Percentiles rank a stretch among this genome's conserved stretches.
Conservation (phyloP, 2,113 vertebrate genomes). For the Thryonomys swinderianus region DNA sequence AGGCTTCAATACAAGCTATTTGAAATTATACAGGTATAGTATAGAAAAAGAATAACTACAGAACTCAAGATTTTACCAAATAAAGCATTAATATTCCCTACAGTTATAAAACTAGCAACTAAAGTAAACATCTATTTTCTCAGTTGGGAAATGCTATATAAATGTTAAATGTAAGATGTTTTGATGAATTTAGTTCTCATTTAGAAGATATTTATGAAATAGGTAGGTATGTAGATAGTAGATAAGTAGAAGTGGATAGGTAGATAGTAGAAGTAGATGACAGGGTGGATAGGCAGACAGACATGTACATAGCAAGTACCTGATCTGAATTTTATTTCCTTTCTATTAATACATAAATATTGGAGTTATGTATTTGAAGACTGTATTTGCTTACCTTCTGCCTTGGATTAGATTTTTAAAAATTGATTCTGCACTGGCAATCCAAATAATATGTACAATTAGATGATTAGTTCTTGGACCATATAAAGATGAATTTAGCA, state of each 20-base stretch:
- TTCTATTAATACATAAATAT: background rate
- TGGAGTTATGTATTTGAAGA: background rate
- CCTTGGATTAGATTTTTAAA: slow-evolving; percentile 35
- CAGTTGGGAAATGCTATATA: background rate
- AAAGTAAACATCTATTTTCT: background rate
- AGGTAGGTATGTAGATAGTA: background rate
- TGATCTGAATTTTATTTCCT: background rate
- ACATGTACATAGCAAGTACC: background rate
- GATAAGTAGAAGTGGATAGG: background rate
- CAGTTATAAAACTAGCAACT: slow-evolving; percentile 16
- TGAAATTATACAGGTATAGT: background rate
- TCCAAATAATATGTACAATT: slow-evolving; percentile 22
- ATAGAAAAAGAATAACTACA: background rate
- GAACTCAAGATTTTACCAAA: slow-evolving; percentile 21
- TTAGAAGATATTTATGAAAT: slow-evolving; percentile 38
- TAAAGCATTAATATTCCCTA: background rate
- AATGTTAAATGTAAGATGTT: slow-evolving; percentile 3
- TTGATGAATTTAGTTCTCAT: slow-evolving; percentile 25
- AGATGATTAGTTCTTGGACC: background rate
- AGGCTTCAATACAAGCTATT: background rate
- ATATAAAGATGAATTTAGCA: slow-evolving; percentile 32
- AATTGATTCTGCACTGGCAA: background rate
- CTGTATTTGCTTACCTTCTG: background rate
- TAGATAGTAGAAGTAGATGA: no score
- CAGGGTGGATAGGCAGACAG: background rate